Base-by-base conservation (phyloP, 2,888 invertebrate species). In the Globia sparganii region DNA sequence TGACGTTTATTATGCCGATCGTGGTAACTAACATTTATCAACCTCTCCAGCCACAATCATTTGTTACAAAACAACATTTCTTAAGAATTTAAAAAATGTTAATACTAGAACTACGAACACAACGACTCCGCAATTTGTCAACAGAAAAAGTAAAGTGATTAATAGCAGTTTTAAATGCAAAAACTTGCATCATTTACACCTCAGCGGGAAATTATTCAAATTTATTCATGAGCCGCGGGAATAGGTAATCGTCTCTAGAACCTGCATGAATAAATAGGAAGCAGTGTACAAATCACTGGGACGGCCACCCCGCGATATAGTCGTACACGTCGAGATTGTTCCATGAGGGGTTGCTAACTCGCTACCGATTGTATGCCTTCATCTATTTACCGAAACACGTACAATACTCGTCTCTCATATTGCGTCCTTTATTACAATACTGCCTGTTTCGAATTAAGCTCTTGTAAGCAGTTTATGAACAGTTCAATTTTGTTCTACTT, bases 131-230 rank as follows among this genome's bases (percentile, higher is more conserved):
- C 91, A 91, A 92, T 94, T 93, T 93, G 91, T 92, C 90, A 92
- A 89, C 90, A 89, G 86, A 91, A 92, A 92, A 93, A 91, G 87
- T 92, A 91, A 93, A 94, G 92, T 91, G 91, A 95, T 95, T 95
- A 95, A 94, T 94, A 95, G 93, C 92, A 90, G 93, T 94, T 94
- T 94, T 93, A 93, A 95, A 95, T 95, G 95, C 94, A 95, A 94
- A 95, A 96, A 95, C 94, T 95, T 95, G 95, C 95, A 95, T 95
- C 95, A 94, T 95, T 96, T 94, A 94, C 95, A 95, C 95, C 94
- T 95, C 92, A 91, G 92, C 93, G 91, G 90, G 91, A 91, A 93
- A 95, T 95, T 96, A 96, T 96, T 95, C 91, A 95, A 95, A 96
- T 95, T 93, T 95, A 96, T 96, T 95, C 96, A 95, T 95, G 94